A percentile compares a stretch with the other conserved stretches of the same genome.
Conservation (phyloP, 2,113 vertebrate genomes). For the Brachionichthys hirsutus region DNA sequence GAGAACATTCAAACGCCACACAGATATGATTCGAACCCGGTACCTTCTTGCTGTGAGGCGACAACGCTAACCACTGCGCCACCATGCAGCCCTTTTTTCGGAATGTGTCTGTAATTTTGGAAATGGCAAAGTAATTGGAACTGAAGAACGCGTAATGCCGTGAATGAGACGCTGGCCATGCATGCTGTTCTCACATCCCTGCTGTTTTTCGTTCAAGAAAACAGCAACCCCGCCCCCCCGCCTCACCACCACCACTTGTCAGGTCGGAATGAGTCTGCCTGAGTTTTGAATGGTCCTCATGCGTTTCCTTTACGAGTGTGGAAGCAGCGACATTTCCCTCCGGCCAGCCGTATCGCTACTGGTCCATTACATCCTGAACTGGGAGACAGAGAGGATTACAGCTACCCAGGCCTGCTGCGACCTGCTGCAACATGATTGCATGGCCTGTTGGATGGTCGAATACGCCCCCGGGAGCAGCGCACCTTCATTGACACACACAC, state of each 20-base stretch:
- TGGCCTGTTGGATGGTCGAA: constrained; percentile 37
- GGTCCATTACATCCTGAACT: constrained; percentile 39
- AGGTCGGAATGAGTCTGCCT: constrained; percentile 34
- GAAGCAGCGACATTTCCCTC: constrained; percentile 9
- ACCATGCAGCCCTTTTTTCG: no score
- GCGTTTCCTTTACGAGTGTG: constrained; percentile 58
- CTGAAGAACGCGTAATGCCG: no score
- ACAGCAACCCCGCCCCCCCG: constrained; percentile 15
- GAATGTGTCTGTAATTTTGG: no score
- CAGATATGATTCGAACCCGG: no score
- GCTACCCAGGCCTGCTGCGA: constrained; percentile 39
- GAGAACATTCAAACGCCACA: no score
- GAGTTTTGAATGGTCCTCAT: constrained; percentile 49
- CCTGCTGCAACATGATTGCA: constrained; percentile 39
- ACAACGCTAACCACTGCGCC: no score
- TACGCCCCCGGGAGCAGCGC: constrained; percentile 27
- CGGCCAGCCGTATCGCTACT: constrained; percentile 38
- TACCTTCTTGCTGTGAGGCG: no score
- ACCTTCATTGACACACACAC: neutral
- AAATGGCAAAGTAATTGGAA: no score
- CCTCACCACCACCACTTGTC: constrained; percentile 27
- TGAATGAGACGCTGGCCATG: no score
- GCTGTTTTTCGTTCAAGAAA: constrained; percentile 12
- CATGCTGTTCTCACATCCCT: neutral
- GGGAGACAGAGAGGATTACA: constrained; percentile 35